phyloP scores from a whole-genome alignment of 2,888 invertebrate species.

The Drosophila pegasa region DNA sequence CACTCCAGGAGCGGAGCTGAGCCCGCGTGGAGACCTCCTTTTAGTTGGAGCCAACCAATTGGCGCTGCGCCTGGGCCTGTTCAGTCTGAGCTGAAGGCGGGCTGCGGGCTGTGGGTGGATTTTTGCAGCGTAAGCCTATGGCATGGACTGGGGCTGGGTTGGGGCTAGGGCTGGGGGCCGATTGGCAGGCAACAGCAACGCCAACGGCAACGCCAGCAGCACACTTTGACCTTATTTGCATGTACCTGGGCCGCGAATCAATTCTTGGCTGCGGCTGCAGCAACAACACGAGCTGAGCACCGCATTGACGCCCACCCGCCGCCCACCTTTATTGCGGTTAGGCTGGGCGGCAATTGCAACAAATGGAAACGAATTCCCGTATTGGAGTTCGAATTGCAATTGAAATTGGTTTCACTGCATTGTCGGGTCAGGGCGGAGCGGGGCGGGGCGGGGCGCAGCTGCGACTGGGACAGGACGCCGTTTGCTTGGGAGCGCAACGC shows the following conservation, averaged over 20 bases:
- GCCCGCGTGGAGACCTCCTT: constrained; percentile 2
- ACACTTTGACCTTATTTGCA: constrained; percentile 81
- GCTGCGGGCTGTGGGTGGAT: not conserved
- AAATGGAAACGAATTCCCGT: constrained; percentile 80
- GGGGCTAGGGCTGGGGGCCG: constrained; percentile 38
- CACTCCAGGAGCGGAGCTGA: too few relatives aligned
- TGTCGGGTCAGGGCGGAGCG: constrained; percentile 3
- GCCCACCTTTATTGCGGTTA: constrained; percentile 63
- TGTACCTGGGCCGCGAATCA: constrained; percentile 72
- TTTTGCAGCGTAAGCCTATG: constrained; percentile 30
- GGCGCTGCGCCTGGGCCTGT: constrained; percentile 40
- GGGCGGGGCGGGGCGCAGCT: not conserved
- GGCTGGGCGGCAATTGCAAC: constrained; percentile 68
- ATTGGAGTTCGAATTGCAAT: constrained; percentile 81
- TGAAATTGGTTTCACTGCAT: constrained; percentile 74
- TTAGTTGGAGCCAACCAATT: constrained; percentile 46
- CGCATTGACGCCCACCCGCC: constrained; percentile 1
- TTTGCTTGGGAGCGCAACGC: constrained; percentile 8
- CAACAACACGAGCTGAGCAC: not conserved
- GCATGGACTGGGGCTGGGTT: constrained; percentile 17
- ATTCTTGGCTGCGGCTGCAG: constrained; percentile 60
- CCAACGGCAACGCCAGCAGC: constrained; percentile 63
- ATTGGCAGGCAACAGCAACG: constrained; percentile 53
- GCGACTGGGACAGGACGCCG: constrained; percentile 6
- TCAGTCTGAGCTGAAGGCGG: not conserved